Evolutionary conservation across 1,140 invertebrate species (phyloP).

Genomic region (Tetranychus cinnabarinus): DNA sequence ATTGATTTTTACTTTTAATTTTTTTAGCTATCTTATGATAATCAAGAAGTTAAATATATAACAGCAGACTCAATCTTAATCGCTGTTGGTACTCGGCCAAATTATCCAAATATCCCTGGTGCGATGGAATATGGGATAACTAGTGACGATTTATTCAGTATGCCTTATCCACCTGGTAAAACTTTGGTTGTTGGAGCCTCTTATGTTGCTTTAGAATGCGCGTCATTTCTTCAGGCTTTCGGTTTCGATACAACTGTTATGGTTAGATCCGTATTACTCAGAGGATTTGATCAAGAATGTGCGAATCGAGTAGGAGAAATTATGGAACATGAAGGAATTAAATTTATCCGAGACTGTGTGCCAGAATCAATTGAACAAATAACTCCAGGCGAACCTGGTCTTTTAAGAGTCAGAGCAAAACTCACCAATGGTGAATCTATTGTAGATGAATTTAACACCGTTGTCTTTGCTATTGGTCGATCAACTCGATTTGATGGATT

Average conservation of each 20-base stretch:
- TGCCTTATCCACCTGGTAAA: conserved; percentile 63
- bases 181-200: conserved; percentile 68
- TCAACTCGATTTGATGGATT: conserved; percentile 32
- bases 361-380: conserved; percentile 37
- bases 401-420: conserved; percentile 41
- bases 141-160: conserved; percentile 89
- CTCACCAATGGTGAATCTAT: conserved; percentile 22
- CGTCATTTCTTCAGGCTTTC: conserved; percentile 70
- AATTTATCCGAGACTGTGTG: conserved; percentile 53
- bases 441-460: conserved; percentile 41
- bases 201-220: conserved; percentile 83
- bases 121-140: conserved; percentile 70
- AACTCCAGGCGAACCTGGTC: conserved; percentile 21
- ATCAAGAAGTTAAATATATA: conserved; percentile 32
- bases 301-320: conserved; percentile 53
- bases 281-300: conserved; percentile 96
- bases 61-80: conserved; percentile 65
- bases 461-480: conserved; percentile 40
- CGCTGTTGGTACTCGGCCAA: conserved; percentile 71
- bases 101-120: conserved; percentile 46
- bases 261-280: conserved; percentile 58
- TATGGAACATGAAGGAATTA: conserved; percentile 59
- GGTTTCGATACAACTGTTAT: conserved; percentile 23
- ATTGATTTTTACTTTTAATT: neutral
- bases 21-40: conserved; percentile 13